These are phyloP conservation scores for Melanotaenia nigrans DNA, from an alignment of 2,797 vertebrate species.

Conservation along the genomic window DNA sequence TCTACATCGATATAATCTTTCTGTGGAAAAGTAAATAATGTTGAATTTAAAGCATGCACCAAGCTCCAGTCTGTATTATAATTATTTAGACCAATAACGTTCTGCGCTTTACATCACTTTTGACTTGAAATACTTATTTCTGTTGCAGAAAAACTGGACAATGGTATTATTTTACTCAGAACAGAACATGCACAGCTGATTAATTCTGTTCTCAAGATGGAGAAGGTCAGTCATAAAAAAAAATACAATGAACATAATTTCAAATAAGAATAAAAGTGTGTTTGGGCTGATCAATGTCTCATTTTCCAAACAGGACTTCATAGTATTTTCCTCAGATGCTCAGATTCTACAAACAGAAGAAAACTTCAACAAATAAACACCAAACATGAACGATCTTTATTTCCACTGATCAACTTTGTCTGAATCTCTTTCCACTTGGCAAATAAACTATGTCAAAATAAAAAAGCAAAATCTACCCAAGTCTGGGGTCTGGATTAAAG, in stretches of 20 bases:
- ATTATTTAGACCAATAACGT: neutral
- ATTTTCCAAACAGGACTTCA: constrained; percentile 67
- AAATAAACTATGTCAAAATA: neutral
- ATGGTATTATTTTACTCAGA: constrained; percentile 62
- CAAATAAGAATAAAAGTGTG: neutral
- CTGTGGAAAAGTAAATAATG: neutral
- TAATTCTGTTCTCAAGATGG: constrained; percentile 62
- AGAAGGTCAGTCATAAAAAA: constrained; percentile 61
- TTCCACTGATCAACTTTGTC: neutral
- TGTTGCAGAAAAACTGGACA: constrained; percentile 56
- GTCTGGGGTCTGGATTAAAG: neutral
- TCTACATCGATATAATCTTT: neutral
- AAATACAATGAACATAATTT: neutral
- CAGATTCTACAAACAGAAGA: constrained; percentile 14
- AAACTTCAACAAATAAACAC: constrained; percentile 20
- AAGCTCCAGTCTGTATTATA: neutral
- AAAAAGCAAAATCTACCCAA: neutral
- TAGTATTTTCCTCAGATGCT: constrained; percentile 65
- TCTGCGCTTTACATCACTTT: neutral
- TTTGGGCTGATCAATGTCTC: constrained; percentile 10
- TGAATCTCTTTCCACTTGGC: neutral
- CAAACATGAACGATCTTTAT: neutral
- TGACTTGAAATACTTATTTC: neutral
- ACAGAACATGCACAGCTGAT: constrained; percentile 39
- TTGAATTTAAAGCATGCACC: no score